Base-by-base conservation (phyloP, 2,797 vertebrate species). In the Anguilla megastoma region DNA sequence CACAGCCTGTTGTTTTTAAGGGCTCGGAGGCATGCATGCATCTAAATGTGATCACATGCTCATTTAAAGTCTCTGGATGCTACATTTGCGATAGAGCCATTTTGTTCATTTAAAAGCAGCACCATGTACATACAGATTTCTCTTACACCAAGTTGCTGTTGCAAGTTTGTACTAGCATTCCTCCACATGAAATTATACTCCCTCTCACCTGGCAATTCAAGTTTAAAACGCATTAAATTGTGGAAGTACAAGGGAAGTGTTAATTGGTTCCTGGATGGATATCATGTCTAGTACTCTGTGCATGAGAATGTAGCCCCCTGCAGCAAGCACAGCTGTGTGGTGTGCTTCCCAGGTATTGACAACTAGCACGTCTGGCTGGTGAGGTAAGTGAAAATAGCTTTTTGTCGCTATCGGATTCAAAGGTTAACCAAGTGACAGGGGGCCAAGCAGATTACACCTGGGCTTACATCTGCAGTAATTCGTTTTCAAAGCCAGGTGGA, bases 311-410 rank as follows among this genome's bases (percentile, higher is more conserved):
- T 80, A 91, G 84, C 50, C 33, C 63, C 74, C 66, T 86, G 85
- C 87, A 90, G 87, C 90, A 84, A 89, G 85, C 3, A 45, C 60
- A 89, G 71, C 66, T 88, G 88, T 90, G 87, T 58, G 54, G 58
- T 85, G 88, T 88, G 85, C n/a, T 89, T 90, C 88, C 90, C 85
- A 87, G 50, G 41, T 24, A 33, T 87, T 79, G 88, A 88, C 9
- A 84, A 88, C 84, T 89, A 89, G 48, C 94, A 92, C 94, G 93
- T 94, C 94, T 95, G 94, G 91, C 90, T 88, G 87, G 88, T 89
- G 87, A 94, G 91, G 91, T 92, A 95, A 93, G 95, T 96, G 96
- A 96, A 96, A 96, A 96, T 96, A 94, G 93, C 92, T 93, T 96
- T 80, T 95, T 95, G 87, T 90, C 41, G 90, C 91, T 96, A 36